These are phyloP conservation scores for Teleogryllus oceanicus DNA, from an alignment of 2,888 invertebrate species.

Conservation along the genomic window DNA sequence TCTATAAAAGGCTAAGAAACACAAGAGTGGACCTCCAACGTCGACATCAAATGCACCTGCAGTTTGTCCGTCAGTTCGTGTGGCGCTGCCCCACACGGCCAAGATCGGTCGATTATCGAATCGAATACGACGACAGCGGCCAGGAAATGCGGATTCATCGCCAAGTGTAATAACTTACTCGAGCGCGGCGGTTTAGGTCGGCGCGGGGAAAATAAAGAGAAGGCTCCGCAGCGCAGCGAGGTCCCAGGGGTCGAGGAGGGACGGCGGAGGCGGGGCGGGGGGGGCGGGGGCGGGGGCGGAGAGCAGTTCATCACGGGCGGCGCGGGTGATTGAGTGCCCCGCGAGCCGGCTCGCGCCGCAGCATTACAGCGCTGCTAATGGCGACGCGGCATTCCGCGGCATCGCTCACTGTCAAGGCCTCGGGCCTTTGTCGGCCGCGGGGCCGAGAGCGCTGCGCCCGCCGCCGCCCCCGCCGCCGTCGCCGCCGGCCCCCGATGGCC, in stretches of 20 bases:
- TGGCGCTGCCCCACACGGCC: no score
- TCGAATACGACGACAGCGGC: no score
- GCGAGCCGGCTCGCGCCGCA: background rate
- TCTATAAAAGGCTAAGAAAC: no score
- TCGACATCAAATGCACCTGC: no score
- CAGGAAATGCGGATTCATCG: no score
- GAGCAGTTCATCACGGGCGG: background rate
- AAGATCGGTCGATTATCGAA: no score
- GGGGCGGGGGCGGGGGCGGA: background rate
- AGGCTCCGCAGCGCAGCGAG: background rate
- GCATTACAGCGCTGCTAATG: constrained; percentile 5
- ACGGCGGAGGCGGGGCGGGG: background rate
- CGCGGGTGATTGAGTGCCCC: constrained; percentile 1
- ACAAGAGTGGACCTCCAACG: no score
- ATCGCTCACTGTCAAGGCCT: background rate
- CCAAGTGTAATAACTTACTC: background rate
- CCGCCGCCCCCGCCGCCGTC: background rate
- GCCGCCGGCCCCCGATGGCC: background rate
- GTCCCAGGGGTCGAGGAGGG: background rate
- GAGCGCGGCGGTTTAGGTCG: background rate
- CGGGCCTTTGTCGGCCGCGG: no score
- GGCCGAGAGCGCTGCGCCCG: background rate
- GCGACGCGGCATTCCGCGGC: constrained; percentile 3
- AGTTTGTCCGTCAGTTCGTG: no score
- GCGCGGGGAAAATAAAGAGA: background rate